phyloP scores from a whole-genome alignment of 2,888 invertebrate species.

The Hemithea aestivaria region DNA sequence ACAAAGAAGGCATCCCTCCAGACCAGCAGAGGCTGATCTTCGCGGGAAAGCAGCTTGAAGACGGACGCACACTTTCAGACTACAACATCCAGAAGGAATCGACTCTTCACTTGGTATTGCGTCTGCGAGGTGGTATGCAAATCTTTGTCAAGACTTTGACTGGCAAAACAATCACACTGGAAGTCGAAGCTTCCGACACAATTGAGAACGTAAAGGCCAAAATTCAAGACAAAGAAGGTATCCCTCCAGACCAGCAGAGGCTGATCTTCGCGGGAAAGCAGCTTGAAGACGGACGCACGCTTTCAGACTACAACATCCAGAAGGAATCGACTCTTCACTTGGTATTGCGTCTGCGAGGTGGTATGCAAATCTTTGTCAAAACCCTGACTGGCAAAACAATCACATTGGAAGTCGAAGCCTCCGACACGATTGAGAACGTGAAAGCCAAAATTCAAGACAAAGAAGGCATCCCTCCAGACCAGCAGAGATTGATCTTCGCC shows the following conservation, averaged over 20 bases:
- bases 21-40: conserved; percentile 26
- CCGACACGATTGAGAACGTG: conserved; percentile 7
- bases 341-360: conserved; percentile 21
- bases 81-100: conserved; percentile 27
- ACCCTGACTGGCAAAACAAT: conserved; percentile 18
- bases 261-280: conserved; percentile 25
- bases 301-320: conserved; percentile 24
- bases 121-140: conserved; percentile 25
- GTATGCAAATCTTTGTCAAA: conserved; percentile 22
- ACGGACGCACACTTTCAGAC: conserved; percentile 24
- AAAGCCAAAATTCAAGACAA: conserved; percentile 9
- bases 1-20: conserved; percentile 27
- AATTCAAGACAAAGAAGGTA: conserved; percentile 24
- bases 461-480: conserved; percentile 12
- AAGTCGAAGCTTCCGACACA: conserved; percentile 20
- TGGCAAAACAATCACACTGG: conserved; percentile 20
- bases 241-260: conserved; percentile 23
- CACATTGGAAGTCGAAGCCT: conserved; percentile 14
- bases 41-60: conserved; percentile 25
- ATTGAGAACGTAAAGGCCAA: conserved; percentile 22
- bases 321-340: conserved; percentile 23
- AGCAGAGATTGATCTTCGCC: conserved; percentile 14
- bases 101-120: conserved; percentile 20
- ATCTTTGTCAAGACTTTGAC: conserved; percentile 22
- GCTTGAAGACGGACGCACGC: conserved; percentile 22